A percentile compares a stretch with the other conserved stretches of the same genome.
phyloP scores from a whole-genome alignment of 2,888 invertebrate genomes.

The Sinhomidia bicolor region DNA sequence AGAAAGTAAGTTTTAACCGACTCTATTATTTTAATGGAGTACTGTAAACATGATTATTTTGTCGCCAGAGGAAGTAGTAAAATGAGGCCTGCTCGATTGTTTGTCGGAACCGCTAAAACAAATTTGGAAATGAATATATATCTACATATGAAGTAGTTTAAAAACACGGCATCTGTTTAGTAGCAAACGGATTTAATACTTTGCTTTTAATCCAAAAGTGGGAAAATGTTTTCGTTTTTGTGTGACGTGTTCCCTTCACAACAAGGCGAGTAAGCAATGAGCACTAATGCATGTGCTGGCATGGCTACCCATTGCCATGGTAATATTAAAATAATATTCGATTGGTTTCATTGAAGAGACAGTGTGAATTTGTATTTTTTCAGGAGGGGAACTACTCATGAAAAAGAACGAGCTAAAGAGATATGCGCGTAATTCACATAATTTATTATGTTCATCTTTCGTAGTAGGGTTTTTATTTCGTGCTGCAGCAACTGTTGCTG shows the following conservation, averaged over 20 bases:
- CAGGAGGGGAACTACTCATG: neutral
- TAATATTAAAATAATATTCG: neutral
- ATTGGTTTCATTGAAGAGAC: too few species aligned
- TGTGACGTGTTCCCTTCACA: too few species aligned
- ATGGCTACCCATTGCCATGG: neutral
- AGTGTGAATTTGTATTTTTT: neutral
- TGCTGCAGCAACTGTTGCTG: neutral
- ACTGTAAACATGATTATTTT: neutral
- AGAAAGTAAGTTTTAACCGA: neutral
- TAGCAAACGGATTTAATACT: too few species aligned
- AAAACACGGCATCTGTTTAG: neutral
- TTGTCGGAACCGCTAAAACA: too few species aligned
- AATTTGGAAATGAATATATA: too few species aligned
- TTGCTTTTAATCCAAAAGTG: too few species aligned
- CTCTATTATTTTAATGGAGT: neutral
- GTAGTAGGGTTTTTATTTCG: neutral
- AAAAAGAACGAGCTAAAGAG: neutral
- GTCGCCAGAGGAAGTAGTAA: too few species aligned
- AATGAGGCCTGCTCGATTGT: too few species aligned
- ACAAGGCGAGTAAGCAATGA: too few species aligned
- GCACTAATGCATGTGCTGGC: neutral
- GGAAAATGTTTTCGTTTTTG: too few species aligned
- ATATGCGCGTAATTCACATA: neutral
- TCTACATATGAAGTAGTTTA: too few species aligned
- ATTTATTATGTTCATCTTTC: too few species aligned